Evolutionary conservation across 1,140 invertebrate genomes (phyloP).

Genomic region (Carposina sasakii): DNA sequence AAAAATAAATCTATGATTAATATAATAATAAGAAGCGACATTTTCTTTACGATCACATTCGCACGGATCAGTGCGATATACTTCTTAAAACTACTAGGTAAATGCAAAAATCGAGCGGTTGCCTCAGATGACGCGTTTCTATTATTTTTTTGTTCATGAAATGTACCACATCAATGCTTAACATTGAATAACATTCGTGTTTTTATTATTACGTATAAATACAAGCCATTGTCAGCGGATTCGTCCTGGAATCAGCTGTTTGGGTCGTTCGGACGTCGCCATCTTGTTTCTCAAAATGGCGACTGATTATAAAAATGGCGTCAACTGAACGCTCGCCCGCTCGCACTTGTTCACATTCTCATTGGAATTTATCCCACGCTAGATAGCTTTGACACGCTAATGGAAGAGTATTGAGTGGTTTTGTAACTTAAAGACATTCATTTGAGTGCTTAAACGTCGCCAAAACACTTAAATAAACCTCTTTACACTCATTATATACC

Average conservation of each 20-base stretch:
- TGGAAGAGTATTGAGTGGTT: slow-evolving; percentile 43
- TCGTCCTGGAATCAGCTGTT: slow-evolving; percentile 46
- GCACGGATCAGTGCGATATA: slow-evolving; percentile 39
- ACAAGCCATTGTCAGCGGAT: slow-evolving; percentile 48
- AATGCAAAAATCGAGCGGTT: slow-evolving; percentile 45
- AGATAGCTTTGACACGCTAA: slow-evolving; percentile 33
- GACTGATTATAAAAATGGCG: slow-evolving; percentile 30
- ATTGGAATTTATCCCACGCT: slow-evolving; percentile 35
- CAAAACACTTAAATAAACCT: too few species aligned
- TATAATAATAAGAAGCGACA: slow-evolving; percentile 52
- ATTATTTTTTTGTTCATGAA: slow-evolving; percentile 45
- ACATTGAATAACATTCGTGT: slow-evolving; percentile 51
- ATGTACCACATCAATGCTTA: slow-evolving; percentile 48
- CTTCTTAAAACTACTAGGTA: slow-evolving; percentile 55
- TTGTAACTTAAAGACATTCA: slow-evolving; percentile 24
- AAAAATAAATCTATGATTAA: slow-evolving; percentile 52
- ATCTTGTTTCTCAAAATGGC: slow-evolving; percentile 34
- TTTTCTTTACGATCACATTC: slow-evolving; percentile 56
- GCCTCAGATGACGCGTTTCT: slow-evolving; percentile 19
- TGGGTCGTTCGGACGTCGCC: slow-evolving; percentile 52
- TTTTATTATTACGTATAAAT: slow-evolving; percentile 38
- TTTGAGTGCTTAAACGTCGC: slow-evolving; percentile 19
- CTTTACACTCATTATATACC: too few species aligned
- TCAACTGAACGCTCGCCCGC: slow-evolving; percentile 30
- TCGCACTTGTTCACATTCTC: slow-evolving; percentile 12